Conservation (phyloP, 2,888 invertebrate species). For the Leptinotarsa haldemani region DNA sequence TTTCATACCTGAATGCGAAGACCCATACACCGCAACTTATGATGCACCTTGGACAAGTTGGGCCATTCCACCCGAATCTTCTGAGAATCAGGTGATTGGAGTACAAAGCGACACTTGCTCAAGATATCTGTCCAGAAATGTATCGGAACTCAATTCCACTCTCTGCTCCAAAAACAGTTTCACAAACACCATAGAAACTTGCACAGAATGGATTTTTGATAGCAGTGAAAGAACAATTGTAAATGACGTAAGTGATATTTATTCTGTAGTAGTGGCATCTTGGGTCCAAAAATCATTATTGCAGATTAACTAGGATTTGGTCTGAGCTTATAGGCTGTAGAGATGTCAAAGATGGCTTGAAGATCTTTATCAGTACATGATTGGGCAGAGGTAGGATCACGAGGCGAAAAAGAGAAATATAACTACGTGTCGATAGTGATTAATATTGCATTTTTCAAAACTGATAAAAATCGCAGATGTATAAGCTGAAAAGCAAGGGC, state of each 20-base stretch:
- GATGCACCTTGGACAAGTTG: conserved; percentile 65
- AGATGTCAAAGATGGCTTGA: too few relatives aligned
- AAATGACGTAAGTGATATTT: conserved; percentile 66
- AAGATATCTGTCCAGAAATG: conserved; percentile 49
- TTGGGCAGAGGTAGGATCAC: too few relatives aligned
- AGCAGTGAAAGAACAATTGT: conserved; percentile 69
- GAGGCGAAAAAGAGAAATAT: too few relatives aligned
- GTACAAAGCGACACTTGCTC: conserved; percentile 60
- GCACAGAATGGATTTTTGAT: conserved; percentile 69
- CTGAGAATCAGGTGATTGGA: conserved; percentile 48
- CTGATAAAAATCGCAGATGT: too few relatives aligned
- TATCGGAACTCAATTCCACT: conserved; percentile 8
- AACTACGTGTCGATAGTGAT: too few relatives aligned
- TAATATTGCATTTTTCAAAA: too few relatives aligned
- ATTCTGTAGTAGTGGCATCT: too few relatives aligned
- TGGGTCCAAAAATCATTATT: too few relatives aligned
- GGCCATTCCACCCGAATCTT: conserved; percentile 65
- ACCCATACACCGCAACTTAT: conserved; percentile 58
- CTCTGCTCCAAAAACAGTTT: conserved; percentile 63
- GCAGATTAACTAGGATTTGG: too few relatives aligned
- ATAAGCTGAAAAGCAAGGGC: too few relatives aligned
- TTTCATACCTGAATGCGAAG: conserved; percentile 70
- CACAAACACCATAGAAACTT: conserved; percentile 61
- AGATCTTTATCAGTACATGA: too few relatives aligned
- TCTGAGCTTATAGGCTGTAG: too few relatives aligned